These are phyloP conservation scores for Archaeoteleia sp. DNA, from an alignment of 2,888 invertebrate species.

Conservation along the genomic window DNA sequence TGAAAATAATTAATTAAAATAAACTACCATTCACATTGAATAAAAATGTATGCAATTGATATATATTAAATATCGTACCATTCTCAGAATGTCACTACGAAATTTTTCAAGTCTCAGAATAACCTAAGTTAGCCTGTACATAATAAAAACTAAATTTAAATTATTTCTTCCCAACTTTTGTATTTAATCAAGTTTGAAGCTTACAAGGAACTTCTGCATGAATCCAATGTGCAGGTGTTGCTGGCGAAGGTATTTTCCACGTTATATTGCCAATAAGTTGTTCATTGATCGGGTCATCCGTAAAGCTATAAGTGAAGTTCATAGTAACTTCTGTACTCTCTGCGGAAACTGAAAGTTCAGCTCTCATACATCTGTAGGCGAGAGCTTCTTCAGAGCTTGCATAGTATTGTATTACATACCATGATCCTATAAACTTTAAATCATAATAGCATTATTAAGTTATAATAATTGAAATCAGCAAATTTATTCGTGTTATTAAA, in stretches of 20 bases:
- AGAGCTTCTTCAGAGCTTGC: slow-evolving; percentile 91
- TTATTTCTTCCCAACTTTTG: too few species aligned
- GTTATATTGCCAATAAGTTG: slow-evolving; percentile 89
- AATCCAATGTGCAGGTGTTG: slow-evolving; percentile 88
- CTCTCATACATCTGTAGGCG: slow-evolving; percentile 90
- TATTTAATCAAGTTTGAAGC: too few species aligned
- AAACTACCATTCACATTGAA: too few species aligned
- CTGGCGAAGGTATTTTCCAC: slow-evolving; percentile 86
- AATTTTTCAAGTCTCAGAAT: too few species aligned
- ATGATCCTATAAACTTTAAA: slow-evolving; percentile 84
- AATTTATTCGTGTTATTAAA: too few species aligned
- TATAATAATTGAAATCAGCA: too few species aligned
- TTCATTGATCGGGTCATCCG: slow-evolving; percentile 88
- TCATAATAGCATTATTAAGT: neutral
- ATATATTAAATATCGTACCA: too few species aligned
- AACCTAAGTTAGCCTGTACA: too few species aligned
- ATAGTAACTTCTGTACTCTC: slow-evolving; percentile 83
- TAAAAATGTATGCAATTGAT: too few species aligned
- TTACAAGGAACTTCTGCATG: slow-evolving; percentile 90
- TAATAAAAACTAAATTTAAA: too few species aligned
- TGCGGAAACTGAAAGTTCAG: slow-evolving; percentile 79
- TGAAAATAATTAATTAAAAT: too few species aligned
- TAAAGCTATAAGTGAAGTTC: slow-evolving; percentile 92
- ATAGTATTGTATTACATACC: slow-evolving; percentile 92
- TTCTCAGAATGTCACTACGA: too few species aligned